phyloP scores from a whole-genome alignment of 1,140 invertebrate species.

The Drosophila mauritiana region DNA sequence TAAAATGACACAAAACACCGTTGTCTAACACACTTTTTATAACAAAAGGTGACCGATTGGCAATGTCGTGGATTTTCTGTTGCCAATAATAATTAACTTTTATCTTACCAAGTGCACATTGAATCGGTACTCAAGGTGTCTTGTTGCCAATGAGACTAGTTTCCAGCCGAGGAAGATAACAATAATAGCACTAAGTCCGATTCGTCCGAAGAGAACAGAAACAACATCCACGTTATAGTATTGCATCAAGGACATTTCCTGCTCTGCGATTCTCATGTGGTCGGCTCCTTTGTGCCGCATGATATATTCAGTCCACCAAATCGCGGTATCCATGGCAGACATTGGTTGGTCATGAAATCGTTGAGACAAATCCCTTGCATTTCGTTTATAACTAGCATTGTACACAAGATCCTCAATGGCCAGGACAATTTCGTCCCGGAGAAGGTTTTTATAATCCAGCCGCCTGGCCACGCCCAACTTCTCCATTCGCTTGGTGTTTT shows the following conservation, averaged over 20 bases:
- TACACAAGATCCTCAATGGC: constrained; percentile 32
- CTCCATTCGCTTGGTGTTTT: constrained; percentile 53
- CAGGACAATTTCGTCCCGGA: background rate
- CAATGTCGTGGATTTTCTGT: background rate
- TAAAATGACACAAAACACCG: background rate
- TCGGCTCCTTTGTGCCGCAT: constrained; percentile 73
- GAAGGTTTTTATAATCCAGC: constrained; percentile 4
- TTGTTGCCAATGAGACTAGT: constrained; percentile 10
- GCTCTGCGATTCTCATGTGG: constrained; percentile 84
- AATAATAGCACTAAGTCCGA: constrained; percentile 48
- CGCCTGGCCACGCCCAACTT: constrained; percentile 86
- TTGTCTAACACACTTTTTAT: constrained; percentile 2
- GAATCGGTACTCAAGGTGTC: constrained; percentile 23
- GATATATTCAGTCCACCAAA: constrained; percentile 88
- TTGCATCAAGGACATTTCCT: constrained; percentile 66
- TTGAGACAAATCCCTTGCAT: constrained; percentile 76
- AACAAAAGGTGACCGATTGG: constrained; percentile 4
- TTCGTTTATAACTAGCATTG: constrained; percentile 35
- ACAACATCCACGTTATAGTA: constrained; percentile 64
- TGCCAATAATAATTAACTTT: background rate
- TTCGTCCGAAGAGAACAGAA: constrained; percentile 52
- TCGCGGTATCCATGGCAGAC: constrained; percentile 85
- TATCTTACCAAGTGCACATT: constrained; percentile 21
- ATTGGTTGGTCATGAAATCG: constrained; percentile 86
- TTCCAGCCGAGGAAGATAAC: constrained; percentile 34